Evolutionary conservation across 1,140 invertebrate genomes (phyloP).

Genomic region (Euglossa dilemma): DNA sequence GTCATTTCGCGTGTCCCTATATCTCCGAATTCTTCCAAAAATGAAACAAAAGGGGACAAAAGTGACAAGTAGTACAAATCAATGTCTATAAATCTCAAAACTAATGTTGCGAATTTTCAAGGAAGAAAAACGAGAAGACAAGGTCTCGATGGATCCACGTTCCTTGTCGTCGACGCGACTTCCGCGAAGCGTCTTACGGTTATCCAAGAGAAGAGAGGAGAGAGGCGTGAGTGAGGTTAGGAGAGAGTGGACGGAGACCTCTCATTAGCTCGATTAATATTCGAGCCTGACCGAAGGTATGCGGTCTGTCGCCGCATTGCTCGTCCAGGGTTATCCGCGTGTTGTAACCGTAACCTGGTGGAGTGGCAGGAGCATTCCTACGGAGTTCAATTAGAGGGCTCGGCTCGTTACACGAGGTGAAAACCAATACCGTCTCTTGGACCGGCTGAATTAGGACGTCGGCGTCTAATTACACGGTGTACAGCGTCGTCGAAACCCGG

Average conservation of each 20-base stretch:
- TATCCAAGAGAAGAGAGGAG: too few relatives aligned
- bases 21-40: too few relatives aligned
- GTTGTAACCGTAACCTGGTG: constrained; percentile 9
- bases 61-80: too few relatives aligned
- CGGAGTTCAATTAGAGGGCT: constrained; percentile 29
- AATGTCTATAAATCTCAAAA: too few relatives aligned
- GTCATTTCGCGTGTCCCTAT: too few relatives aligned
- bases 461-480: constrained; percentile 23
- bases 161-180: too few relatives aligned
- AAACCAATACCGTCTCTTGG: constrained; percentile 21
- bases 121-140: too few relatives aligned
- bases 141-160: too few relatives aligned
- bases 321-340: constrained; percentile 19
- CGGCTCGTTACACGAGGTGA: constrained; percentile 26
- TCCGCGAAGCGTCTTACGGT: too few relatives aligned
- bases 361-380: constrained; percentile 12
- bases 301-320: constrained; percentile 8
- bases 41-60: too few relatives aligned
- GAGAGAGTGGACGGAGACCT: not conserved
- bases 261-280: constrained; percentile 21
- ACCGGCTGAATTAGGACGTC: constrained; percentile 19
- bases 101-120: too few relatives aligned
- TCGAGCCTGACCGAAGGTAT: constrained; percentile 10
- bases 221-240: too few relatives aligned
- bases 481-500: not conserved